These are phyloP conservation scores for Heterodera carotae DNA, from an alignment of 1,140 invertebrate genomes.

Conservation along the genomic window DNA sequence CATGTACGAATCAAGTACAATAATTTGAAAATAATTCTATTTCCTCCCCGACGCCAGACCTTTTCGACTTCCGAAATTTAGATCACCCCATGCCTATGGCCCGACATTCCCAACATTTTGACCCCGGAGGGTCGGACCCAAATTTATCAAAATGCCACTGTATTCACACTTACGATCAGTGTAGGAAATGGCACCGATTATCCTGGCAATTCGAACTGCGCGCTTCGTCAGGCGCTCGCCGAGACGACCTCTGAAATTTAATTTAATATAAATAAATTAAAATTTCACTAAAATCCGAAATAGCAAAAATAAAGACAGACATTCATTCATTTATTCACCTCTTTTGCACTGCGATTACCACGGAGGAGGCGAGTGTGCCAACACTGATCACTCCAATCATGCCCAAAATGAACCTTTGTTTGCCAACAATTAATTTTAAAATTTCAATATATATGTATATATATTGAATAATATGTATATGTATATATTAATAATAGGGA, in stretches of 20 bases:
- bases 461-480: too few species aligned
- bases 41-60: too few species aligned
- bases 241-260: slow-evolving; percentile 44
- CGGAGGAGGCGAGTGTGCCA: slow-evolving; percentile 60
- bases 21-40: too few species aligned
- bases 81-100: too few species aligned
- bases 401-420: slow-evolving; percentile 62
- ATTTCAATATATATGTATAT: too few species aligned
- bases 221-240: slow-evolving; percentile 54
- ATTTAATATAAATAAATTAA: not conserved
- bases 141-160: not conserved
- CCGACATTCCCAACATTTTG: too few species aligned
- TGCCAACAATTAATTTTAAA: slow-evolving; percentile 36
- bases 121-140: not conserved
- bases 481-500: too few species aligned
- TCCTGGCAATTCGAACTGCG: slow-evolving; percentile 50
- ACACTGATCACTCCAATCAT: slow-evolving; percentile 63
- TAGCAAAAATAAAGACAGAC: not conserved
- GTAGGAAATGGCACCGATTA: slow-evolving; percentile 55
- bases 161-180: slow-evolving; percentile 47
- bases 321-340: not conserved
- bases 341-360: slow-evolving; percentile 64
- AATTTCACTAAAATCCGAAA: not conserved
- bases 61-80: too few species aligned
- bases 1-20: too few species aligned